Evolutionary conservation across 2,113 vertebrate genomes (phyloP), one percentile per base, ranked within the genome.

Genomic region (Zosterops pallidus): DNA sequence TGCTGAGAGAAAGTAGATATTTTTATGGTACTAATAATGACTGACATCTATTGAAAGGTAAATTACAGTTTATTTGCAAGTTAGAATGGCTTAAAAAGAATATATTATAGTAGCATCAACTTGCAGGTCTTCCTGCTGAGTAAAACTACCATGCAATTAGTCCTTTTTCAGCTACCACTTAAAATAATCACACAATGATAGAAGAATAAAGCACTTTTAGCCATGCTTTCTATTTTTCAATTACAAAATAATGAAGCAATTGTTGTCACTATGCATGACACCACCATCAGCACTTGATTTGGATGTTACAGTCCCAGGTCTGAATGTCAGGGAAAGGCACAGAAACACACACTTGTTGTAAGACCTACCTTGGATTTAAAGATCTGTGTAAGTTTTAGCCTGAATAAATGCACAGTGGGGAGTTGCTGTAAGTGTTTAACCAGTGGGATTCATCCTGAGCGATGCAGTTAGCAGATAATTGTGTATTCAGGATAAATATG

Each of bases 41-140:
- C 72, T 90, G 94, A 44, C 80, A 71, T 24, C 80, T 78, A 89
- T 78, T 90, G 82, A 89, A 90, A 88, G 80, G 55, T 68, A 97
- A 92, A 97, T 96, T 94, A 90, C 46, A 88, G 63, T 83, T 94
- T 92, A 93, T 92, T 94, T 93, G 60, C 75, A 92, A 86, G 62
- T 55, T 41, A 78, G 52, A 90, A 93, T 37, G 64, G 82, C 31
- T 92, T 90, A 15, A 83, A 86, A 75, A 83, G 53, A 90, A 64
- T 39, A 28, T 76, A 90, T 79, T 82, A 71, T 39, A 44, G 37
- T 55, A 92, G 47, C 44, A 90, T 53, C 18, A 35, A 46, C 49
- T 92, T 52, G 39, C 53, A 83, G 79, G 56, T 83, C 78, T 60
- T 83, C 63, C 82, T 88, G 79, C 88, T 80, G 77, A 81, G 71